Evolutionary conservation across 2,888 invertebrate species (phyloP), one percentile per base, ranked within the genome.

Genomic region (Acanthosepion lycidas): DNA sequence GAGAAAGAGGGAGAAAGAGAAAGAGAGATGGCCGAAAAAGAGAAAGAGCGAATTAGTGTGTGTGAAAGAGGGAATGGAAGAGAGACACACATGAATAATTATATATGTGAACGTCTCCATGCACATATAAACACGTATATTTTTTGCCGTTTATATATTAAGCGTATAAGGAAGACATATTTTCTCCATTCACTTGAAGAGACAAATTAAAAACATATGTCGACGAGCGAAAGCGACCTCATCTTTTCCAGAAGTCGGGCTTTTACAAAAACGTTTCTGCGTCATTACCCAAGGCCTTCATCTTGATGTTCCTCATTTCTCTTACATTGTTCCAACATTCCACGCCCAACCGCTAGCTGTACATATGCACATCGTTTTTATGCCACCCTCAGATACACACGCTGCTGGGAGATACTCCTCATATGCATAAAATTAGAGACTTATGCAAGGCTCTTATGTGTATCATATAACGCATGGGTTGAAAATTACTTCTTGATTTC

Each of bases 231-330:
- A 78, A 33, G n/a, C 78, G 9, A 33, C n/a, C 78, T 78, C 78
- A 78, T 78, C 78, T 78, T 23, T 78, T 78, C 78, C 78, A 78
- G 78, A 78, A 78, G 78, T n/a, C n/a, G 78, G n/a, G n/a, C 33
- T 78, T 78, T 78, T n/a, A n/a, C n/a, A 78, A 78, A 78, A 78
- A n/a, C 78, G 15, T n/a, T 78, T 78, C 78, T 78, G 78, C 78
- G 12, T 78, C 78, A 78, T 78, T 78, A 78, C 78, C 78, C n/a
- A 78, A 78, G 15, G 78, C 78, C 78, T 78, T 78, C 78, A 78
- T 78, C 78, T n/a, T 78, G 78, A 78, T 78, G n/a, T 78, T 78
- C 78, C 78, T 78, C 78, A 33, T 33, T 78, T 78, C 78, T 15
- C n/a, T 33, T 33, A 78, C 78, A 78, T 78, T 78, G 78, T 78